Base-by-base conservation (phyloP, 1,140 invertebrate species). In the Ceratosolen solmsi region DNA sequence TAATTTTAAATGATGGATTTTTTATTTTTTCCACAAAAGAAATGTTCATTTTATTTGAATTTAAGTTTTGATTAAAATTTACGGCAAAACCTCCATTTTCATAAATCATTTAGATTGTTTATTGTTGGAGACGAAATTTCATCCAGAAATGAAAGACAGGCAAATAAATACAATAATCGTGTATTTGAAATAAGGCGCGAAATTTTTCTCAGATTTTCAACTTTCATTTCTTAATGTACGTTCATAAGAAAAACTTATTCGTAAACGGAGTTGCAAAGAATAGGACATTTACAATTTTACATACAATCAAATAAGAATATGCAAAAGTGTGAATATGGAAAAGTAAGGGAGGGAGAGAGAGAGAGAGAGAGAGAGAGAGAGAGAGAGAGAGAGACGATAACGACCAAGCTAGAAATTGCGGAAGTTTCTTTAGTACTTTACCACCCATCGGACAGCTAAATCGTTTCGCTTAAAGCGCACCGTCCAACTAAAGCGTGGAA, bases 381-480 rank as follows among this genome's bases (percentile, higher is more conserved):
- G 56, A 25, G 65, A 72, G 63, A 76, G 79, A n/a, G 8, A 82
- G 36, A 70, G 65, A 2, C 0, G 22, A 3, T 20, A 30, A 30
- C n/a, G 46, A 63, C 73, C 46, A 76, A 65, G 85, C 84, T 87
- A 79, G 84, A 86, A 87, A 86, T 86, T 82, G 84, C 85, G 84
- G 86, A 87, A 90, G 88, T 88, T 87, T 88, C 84, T 82, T 86
- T 82, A 84, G 84, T 87, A 86, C 84, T 88, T 85, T 85, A 82
- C 83, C 87, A 82, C 79, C 85, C 85, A 88, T 89, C 84, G 87
- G 87, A 88, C 88, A 89, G 87, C 84, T 88, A 90, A 91, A 91
- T 90, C 88, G 88, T 87, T 86, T 87, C 86, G 88, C 87, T 90
- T 88, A 88, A 82, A 86, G 82, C 83, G 84, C 84, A 85, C 65